Percentiles rank a stretch among this genome's conserved stretches.
Evolutionary conservation across 1,140 invertebrate species (phyloP).

Genomic region (Chelonus insularis): DNA sequence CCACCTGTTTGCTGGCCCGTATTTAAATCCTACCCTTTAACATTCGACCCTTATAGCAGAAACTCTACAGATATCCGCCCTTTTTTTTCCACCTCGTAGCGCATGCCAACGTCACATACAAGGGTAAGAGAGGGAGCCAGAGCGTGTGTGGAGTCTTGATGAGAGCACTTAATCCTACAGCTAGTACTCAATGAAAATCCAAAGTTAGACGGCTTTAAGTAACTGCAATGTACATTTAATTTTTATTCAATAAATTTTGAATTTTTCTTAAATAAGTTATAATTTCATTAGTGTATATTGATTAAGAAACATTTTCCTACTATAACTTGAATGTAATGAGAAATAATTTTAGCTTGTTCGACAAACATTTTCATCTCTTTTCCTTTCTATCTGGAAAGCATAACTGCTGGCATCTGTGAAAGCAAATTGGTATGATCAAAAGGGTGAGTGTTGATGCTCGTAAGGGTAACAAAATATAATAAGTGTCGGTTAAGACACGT

Average conservation of each 20-base stretch:
- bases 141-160: conserved; percentile 3
- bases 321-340: no score
- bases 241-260: no score
- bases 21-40: conserved; percentile 23
- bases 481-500: conserved; percentile 2
- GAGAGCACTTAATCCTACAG: conserved; percentile 17
- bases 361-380: not conserved
- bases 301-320: no score
- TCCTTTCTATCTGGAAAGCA: not conserved
- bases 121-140: not conserved
- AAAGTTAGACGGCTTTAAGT: no score
- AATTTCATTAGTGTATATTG: no score
- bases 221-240: no score
- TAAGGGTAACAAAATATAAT: conserved; percentile 1
- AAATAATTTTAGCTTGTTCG: no score
- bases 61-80: conserved; percentile 19
- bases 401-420: not conserved
- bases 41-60: conserved; percentile 22
- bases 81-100: conserved; percentile 14
- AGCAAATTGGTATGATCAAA: not conserved
- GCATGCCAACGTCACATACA: not conserved
- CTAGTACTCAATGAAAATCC: conserved; percentile 6
- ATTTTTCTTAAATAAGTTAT: no score
- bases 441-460: not conserved
- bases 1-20: not conserved